Evolutionary conservation across 64 coral and sea anemone genomes (phyloP), one percentile per base, ranked within the genome.

Genomic region (Pachyseris speciosa): DNA sequence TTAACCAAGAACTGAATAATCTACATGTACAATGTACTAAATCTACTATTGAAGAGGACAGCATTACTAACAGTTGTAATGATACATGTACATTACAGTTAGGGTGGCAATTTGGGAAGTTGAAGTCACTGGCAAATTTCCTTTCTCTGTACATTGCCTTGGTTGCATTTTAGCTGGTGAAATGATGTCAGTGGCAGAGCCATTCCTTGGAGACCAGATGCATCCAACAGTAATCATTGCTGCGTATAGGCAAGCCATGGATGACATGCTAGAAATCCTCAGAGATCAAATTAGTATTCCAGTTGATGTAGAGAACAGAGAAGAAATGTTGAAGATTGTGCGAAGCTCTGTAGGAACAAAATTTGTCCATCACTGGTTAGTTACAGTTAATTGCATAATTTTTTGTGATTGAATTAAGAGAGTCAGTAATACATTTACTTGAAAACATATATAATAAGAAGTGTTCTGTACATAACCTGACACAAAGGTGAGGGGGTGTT

Each of bases 321-420:
- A 98, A 53, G 84, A 95, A 66, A 98, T 98, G 96, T 57, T 95
- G 78, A 95, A 98, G 78, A 98, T 98, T 49, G 92, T 98, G 22
- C 89, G 90, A 37, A 98, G 96, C 69, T 92, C 96, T 55, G 93
- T 95, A 37, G 96, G 96, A 25, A 98, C 96, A 48, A 98, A 98
- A 72, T 98, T 98, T 83, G 95, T 98, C 61, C 94, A 98, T 47
- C 92, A 98, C 44, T 98, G 96, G 96, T 95, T 74, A 75, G 96
- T 70, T 29, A 9, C 37, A 2, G 41, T 64, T 12, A n/a, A n/a
- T n/a, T n/a, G n/a, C n/a, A n/a, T n/a, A n/a, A n/a, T n/a, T n/a
- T n/a, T n/a, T n/a, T n/a, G n/a, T n/a, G n/a, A n/a, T n/a, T n/a
- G n/a, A n/a, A n/a, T n/a, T n/a, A n/a, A n/a, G n/a, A n/a, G n/a